Percentiles rank a stretch among this genome's conserved stretches.
These are phyloP conservation scores for Columba janthina DNA, from an alignment of 2,113 vertebrate genomes.

Conservation along the genomic window DNA sequence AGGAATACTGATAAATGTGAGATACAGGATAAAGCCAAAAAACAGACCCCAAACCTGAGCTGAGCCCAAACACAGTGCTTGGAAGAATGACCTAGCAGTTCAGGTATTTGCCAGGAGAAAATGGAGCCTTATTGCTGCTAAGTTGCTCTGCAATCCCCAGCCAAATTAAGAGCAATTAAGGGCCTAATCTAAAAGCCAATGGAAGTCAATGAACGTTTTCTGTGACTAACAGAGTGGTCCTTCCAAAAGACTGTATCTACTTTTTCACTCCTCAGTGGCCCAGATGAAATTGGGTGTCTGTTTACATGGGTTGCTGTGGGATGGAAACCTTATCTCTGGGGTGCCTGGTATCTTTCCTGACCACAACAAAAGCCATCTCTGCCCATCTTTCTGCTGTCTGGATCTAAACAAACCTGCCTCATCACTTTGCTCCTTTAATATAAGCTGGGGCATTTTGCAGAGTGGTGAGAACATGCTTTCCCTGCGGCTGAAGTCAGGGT, in stretches of 20 bases:
- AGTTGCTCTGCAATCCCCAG: not conserved
- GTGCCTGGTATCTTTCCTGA: not conserved
- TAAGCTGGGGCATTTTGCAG: not conserved
- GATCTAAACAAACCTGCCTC: not conserved
- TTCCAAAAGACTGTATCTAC: not conserved
- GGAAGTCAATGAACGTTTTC: not conserved
- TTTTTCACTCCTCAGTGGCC: not conserved
- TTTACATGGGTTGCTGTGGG: not conserved
- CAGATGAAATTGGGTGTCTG: not conserved
- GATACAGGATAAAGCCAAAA: not conserved
- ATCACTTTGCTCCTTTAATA: not conserved
- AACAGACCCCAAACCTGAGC: not conserved
- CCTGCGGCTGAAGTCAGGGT: not conserved
- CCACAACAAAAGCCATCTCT: not conserved
- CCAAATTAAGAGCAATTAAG: not conserved
- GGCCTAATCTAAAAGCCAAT: not conserved
- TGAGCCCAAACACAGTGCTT: not conserved
- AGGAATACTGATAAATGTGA: not conserved
- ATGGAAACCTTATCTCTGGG: not conserved
- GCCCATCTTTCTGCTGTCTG: not conserved
- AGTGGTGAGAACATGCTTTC: fast-evolving
- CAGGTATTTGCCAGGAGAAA: not conserved
- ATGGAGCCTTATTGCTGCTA: not conserved
- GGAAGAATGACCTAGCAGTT: not conserved
- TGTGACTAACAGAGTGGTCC: not conserved